A percentile compares a stretch with the other conserved stretches of the same genome.
phyloP scores from a whole-genome alignment of 2,888 invertebrate species.

The Ptycholaimellus sp. region DNA sequence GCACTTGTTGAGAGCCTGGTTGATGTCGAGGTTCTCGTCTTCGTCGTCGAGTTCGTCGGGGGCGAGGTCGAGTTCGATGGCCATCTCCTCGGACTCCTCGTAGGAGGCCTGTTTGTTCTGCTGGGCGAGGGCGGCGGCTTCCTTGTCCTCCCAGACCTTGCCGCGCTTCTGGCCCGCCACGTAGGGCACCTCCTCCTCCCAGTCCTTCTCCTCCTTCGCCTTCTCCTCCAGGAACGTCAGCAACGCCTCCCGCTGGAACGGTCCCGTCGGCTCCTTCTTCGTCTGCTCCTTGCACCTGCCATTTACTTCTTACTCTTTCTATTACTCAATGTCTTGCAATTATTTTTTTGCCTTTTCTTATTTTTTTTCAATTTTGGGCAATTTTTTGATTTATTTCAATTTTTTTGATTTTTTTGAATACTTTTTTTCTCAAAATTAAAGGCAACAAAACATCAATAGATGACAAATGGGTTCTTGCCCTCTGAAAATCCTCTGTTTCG shows the following conservation, averaged over 20 bases:
- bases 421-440: no score
- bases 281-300: slow-evolving; percentile 86
- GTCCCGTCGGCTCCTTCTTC: slow-evolving; percentile 77
- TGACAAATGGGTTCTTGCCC: no score
- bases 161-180: slow-evolving; percentile 70
- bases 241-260: slow-evolving; percentile 62
- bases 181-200: slow-evolving; percentile 79
- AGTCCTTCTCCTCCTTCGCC: slow-evolving; percentile 87
- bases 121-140: neutral
- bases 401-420: no score
- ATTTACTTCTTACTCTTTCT: no score
- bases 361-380: no score
- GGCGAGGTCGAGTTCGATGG: slow-evolving; percentile 19
- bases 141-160: slow-evolving; percentile 30
- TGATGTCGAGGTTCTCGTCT: slow-evolving; percentile 6
- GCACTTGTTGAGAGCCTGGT: slow-evolving; percentile 67
- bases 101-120: neutral
- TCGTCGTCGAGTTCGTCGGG: slow-evolving; percentile 16
- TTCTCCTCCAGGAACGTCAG: slow-evolving; percentile 91
- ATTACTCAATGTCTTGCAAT: no score
- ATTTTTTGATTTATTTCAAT: no score
- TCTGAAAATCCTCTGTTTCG: no score
- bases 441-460: no score
- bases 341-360: no score
- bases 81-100: slow-evolving; percentile 13